A percentile compares a stretch with the other conserved stretches of the same genome.
Conservation (phyloP, 2,113 vertebrate genomes). For the Atractosteus spatula region DNA sequence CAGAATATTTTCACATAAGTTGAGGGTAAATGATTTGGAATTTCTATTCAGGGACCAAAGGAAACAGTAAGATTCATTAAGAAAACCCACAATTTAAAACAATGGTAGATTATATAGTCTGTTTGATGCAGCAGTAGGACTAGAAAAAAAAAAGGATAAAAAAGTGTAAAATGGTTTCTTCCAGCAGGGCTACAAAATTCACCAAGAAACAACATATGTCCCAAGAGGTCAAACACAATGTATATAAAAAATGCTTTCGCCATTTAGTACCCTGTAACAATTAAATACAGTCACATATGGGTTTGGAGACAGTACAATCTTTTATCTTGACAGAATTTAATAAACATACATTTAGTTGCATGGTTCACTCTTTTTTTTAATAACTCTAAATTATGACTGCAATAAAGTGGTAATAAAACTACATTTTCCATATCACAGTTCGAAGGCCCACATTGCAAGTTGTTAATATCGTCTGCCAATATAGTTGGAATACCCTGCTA, state of each 20-base stretch:
- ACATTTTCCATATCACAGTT: slow-evolving; percentile 4
- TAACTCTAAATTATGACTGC: slow-evolving; percentile 25
- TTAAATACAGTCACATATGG: slow-evolving; percentile 20
- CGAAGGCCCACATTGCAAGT: background rate
- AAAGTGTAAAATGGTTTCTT: background rate
- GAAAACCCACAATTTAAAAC: too few species aligned
- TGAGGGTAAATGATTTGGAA: too few species aligned
- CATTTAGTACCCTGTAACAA: slow-evolving; percentile 19
- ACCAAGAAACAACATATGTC: slow-evolving; percentile 28
- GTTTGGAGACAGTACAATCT: slow-evolving; percentile 16
- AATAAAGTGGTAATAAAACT: slow-evolving; percentile 20
- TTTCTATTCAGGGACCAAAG: too few species aligned
- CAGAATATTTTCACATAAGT: too few species aligned
- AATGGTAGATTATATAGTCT: too few species aligned
- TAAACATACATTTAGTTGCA: slow-evolving; percentile 20
- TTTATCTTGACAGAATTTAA: slow-evolving; percentile 29
- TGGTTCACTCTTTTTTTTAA: slow-evolving; percentile 25
- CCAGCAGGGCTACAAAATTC: slow-evolving; percentile 30
- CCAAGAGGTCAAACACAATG: slow-evolving; percentile 21
- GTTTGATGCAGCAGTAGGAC: background rate
- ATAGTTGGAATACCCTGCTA: background rate
- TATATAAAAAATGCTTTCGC: slow-evolving; percentile 18
- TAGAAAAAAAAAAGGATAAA: background rate
- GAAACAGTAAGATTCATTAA: too few species aligned
- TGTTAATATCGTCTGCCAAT: background rate